Base-by-base conservation (phyloP, 2,888 invertebrate species). In the Andrena fulva region DNA sequence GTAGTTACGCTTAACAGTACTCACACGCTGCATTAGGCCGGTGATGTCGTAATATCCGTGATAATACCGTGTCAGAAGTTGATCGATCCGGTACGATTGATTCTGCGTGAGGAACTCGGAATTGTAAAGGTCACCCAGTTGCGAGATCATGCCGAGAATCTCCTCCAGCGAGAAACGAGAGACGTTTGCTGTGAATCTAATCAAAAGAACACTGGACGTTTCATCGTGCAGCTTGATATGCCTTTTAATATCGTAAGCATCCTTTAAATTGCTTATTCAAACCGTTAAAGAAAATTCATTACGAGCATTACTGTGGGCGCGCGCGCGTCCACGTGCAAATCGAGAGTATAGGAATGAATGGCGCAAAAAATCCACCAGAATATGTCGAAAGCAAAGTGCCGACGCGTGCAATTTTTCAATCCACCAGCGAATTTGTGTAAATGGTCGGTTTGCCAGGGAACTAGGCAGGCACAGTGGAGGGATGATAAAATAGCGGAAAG, bases 21-120 rank as follows among this genome's bases (percentile, higher is more conserved):
- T 83, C 80, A 92, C 92, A 27, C 78, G 76, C 85, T 87, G 89
- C 91, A 92, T 89, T 64, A 90, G 64, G 6, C 83, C 72, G 6
- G 88, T 87, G 33, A 92, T 68, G n/a, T 90, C 84, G 72, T 90
- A 91, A 16, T 74, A 27, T 0, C 80, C 90, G 0, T 77, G 29
- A 63, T 87, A 88, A 78, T 84, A 91, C 29, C 72, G n/a, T 6
- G 6, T 31, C n/a, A 92, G 72, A 50, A 92, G 78, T 16, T 85
- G 8, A 68, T 92, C 81, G 69, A 90, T 60, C 27, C 78, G 72
- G 3, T 82, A 20, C 7, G 71, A 12, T 5, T 31, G 59, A 20
- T 50, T 52, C 8, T 69, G 20, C 10, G 59, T 35, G 6, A 69
- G 16, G 6, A 85, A 81, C 0, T 84, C 68, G 4, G 89, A 84